Percentiles rank a stretch among this genome's conserved stretches.
These are phyloP conservation scores for Pocillopora meandrina DNA, from an alignment of 92 coral and sea anemone species.

Conservation along the genomic window DNA sequence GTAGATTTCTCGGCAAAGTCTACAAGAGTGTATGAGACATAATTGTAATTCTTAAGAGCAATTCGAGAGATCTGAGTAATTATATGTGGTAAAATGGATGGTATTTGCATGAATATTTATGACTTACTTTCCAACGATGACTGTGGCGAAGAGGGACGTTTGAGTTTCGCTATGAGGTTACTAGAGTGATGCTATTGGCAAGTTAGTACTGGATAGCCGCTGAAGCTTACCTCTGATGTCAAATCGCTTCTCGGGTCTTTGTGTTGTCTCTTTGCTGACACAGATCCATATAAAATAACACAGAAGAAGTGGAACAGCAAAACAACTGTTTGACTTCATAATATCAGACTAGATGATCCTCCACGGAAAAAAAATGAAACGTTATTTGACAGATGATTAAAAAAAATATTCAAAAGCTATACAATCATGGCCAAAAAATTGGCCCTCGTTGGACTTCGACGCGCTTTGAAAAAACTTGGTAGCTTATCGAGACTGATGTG, in stretches of 20 bases:
- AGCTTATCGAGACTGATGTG: slow-evolving; percentile 3
- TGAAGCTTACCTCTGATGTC: slow-evolving; percentile 39
- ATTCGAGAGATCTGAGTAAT: neutral
- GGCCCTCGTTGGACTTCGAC: slow-evolving; percentile 9
- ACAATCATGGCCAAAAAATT: slow-evolving; percentile 28
- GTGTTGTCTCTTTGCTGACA: slow-evolving; percentile 4
- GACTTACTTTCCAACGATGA: neutral
- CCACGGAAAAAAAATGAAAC: neutral
- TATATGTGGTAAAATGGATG: neutral
- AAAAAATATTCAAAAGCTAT: neutral
- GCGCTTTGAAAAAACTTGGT: slow-evolving; percentile 12
- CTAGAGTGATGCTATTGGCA: neutral
- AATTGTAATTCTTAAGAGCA: neutral
- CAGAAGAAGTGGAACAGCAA: slow-evolving; percentile 8
- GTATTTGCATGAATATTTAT: slow-evolving; percentile 33
- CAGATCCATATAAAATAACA: slow-evolving; percentile 12
- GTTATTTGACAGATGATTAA: neutral
- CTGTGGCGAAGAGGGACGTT: slow-evolving; percentile 17
- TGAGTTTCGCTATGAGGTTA: slow-evolving; percentile 34
- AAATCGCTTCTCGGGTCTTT: slow-evolving; percentile 34
- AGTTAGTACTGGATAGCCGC: slow-evolving; percentile 19
- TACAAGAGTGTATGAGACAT: neutral
- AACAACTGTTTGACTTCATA: slow-evolving; percentile 27
- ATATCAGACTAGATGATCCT: neutral
- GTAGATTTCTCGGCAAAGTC: neutral